Conservation (phyloP, 1,140 invertebrate species). For the Macrocentrus cingulum region DNA sequence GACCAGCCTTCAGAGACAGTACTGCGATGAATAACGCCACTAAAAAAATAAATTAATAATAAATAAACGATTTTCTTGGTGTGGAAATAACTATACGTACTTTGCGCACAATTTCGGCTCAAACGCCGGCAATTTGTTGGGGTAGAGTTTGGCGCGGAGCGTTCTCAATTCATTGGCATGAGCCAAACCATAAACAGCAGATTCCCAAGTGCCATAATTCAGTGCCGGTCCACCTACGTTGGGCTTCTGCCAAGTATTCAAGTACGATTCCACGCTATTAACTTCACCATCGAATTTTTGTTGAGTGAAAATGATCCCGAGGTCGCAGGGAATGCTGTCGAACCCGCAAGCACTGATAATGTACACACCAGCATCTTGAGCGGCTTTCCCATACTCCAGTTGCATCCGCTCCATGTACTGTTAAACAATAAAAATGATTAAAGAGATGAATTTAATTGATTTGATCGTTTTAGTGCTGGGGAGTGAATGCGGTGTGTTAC, state of each 20-base stretch:
- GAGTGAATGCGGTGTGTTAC: too few species aligned
- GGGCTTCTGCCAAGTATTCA: slow-evolving; percentile 52
- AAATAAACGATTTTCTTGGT: not conserved
- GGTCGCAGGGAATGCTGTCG: slow-evolving; percentile 84
- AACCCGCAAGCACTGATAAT: slow-evolving; percentile 89
- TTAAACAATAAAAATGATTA: slow-evolving; percentile 28
- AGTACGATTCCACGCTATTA: slow-evolving; percentile 76
- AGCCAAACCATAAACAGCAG: slow-evolving; percentile 73
- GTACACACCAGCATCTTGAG: slow-evolving; percentile 77
- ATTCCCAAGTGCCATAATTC: slow-evolving; percentile 83
- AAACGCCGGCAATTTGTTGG: slow-evolving; percentile 65
- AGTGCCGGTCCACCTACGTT: slow-evolving; percentile 52
- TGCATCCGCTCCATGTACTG: slow-evolving; percentile 87
- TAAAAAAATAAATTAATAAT: slow-evolving; percentile 37
- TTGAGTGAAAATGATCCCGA: slow-evolving; percentile 76
- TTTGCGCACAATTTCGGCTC: slow-evolving; percentile 63
- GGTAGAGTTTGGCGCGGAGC: slow-evolving; percentile 68
- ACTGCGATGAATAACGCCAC: slow-evolving; percentile 65
- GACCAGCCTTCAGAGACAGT: slow-evolving; percentile 69
- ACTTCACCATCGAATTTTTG: slow-evolving; percentile 71
- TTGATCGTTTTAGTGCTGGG: too few species aligned
- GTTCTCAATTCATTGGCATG: slow-evolving; percentile 64
- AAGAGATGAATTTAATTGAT: too few species aligned
- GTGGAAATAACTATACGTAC: slow-evolving; percentile 40
- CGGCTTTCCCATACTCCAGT: slow-evolving; percentile 75